phyloP scores from a whole-genome alignment of 2,888 invertebrate genomes.

The Sphinx pinastri region DNA sequence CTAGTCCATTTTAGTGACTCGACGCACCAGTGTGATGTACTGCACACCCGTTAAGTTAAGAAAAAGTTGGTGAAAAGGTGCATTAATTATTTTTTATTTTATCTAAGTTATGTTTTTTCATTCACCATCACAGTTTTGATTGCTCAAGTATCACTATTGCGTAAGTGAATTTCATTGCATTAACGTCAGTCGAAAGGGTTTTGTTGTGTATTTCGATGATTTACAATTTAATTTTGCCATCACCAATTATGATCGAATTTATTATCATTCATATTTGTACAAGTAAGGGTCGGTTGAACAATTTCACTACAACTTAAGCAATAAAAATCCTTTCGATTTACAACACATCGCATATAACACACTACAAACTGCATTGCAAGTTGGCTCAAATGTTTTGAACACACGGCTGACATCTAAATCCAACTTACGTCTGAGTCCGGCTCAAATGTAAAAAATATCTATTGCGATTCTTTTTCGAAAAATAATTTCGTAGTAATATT shows the following conservation, averaged over 20 bases:
- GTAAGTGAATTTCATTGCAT: constrained; percentile 10
- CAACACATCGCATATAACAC: neutral
- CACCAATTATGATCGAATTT: neutral
- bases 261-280: too few species aligned
- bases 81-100: neutral
- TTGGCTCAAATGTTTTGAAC: neutral
- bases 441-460: too few species aligned
- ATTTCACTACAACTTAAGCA: too few species aligned
- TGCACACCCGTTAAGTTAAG: too few species aligned
- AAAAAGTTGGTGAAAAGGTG: neutral
- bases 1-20: too few species aligned
- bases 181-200: neutral
- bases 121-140: constrained; percentile 25
- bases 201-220: neutral
- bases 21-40: too few species aligned
- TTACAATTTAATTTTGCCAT: neutral
- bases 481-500: too few species aligned
- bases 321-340: neutral
- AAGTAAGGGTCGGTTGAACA: too few species aligned
- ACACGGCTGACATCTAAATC: neutral
- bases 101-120: constrained; percentile 7
- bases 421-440: too few species aligned
- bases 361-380: neutral
- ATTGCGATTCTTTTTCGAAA: too few species aligned
- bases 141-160: constrained; percentile 20